Conservation (phyloP, 2,797 vertebrate species). For the Cetoscarus ocellatus region DNA sequence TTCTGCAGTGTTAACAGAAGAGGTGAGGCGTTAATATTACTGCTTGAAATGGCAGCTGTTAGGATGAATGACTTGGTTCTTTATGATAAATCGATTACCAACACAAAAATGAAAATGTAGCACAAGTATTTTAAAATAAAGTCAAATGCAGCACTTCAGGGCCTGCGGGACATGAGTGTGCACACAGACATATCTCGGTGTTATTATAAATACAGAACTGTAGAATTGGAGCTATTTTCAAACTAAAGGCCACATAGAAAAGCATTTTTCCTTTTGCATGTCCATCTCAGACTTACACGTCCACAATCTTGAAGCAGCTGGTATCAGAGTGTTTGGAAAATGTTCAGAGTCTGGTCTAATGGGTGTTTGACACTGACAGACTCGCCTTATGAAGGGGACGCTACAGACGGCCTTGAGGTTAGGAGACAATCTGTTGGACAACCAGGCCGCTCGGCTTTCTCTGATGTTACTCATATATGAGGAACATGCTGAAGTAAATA, state of each 20-base stretch:
- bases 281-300: conserved; percentile 4
- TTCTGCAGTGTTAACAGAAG: too few species aligned
- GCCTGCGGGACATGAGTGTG: too few species aligned
- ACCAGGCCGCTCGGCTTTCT: conserved; percentile 9
- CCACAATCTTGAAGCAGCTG: conserved; percentile 10
- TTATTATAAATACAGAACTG: not conserved
- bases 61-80: too few species aligned
- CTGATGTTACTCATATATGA: not conserved
- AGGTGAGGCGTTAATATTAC: too few species aligned
- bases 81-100: too few species aligned
- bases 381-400: conserved; percentile 14
- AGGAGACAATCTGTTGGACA: conserved; percentile 29
- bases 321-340: conserved; percentile 14
- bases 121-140: too few species aligned
- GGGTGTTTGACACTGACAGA: conserved; percentile 20
- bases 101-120: too few species aligned
- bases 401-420: conserved; percentile 25
- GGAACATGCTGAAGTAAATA: conserved; percentile 19
- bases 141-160: too few species aligned
- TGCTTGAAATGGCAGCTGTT: too few species aligned
- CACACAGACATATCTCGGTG: too few species aligned
- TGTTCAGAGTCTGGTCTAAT: conserved; percentile 24
- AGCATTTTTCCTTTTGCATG: not conserved
- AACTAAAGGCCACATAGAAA: not conserved
- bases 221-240: not conserved